phyloP scores from a whole-genome alignment of 1,140 invertebrate species.

The Oreohelix idahoensis region DNA sequence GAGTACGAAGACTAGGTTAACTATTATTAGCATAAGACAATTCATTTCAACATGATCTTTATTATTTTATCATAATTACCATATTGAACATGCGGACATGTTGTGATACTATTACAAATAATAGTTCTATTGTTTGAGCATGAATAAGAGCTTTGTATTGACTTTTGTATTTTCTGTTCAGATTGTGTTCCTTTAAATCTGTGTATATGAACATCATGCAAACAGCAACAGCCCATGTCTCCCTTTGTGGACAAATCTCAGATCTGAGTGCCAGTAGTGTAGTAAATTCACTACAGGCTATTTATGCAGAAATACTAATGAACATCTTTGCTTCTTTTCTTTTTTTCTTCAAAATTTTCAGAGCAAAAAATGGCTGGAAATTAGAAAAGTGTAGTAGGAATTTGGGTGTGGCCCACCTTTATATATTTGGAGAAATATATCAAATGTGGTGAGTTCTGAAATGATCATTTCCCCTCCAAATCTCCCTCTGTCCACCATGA shows the following conservation, averaged over 20 bases:
- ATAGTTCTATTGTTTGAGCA: no score
- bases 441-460: slow-evolving; percentile 26
- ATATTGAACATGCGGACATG: no score
- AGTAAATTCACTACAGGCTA: background rate
- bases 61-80: no score
- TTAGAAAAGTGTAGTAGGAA: slow-evolving; percentile 55
- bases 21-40: no score
- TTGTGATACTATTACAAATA: no score
- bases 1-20: no score
- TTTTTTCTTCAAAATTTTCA: slow-evolving; percentile 53
- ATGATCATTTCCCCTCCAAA: background rate
- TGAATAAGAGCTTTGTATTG: no score
- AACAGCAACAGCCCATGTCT: background rate
- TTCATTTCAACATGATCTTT: no score
- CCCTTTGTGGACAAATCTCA: background rate
- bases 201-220: slow-evolving; percentile 12
- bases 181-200: background rate
- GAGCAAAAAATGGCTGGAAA: slow-evolving; percentile 63
- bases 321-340: slow-evolving; percentile 41
- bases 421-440: slow-evolving; percentile 28
- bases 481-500: background rate
- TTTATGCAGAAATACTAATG: background rate
- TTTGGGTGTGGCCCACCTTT: slow-evolving; percentile 11
- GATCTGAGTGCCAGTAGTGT: background rate
- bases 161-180: background rate